Evolutionary conservation across 2,113 vertebrate species (phyloP), one percentile per base, ranked within the genome.

Genomic region (Cepphus grylle): DNA sequence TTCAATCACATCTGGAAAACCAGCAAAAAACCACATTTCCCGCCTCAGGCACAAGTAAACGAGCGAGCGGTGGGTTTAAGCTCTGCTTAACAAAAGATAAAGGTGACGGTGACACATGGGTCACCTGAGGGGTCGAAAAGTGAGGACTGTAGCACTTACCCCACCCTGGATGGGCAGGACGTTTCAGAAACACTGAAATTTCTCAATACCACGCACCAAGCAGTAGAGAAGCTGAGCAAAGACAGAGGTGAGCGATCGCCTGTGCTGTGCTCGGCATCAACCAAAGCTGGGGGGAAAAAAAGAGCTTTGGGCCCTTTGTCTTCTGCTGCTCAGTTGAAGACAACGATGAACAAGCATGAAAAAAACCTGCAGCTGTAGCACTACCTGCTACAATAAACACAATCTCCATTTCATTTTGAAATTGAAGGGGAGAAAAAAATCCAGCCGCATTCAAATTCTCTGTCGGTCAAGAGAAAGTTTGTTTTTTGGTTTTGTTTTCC

Each of bases 301-400:
- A 87, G 10, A 65, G 6, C 20, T n/a, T 53, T 6, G 15, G 23
- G n/a, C 12, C 20, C 36, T 53, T 47, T 36, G 15, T 43, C 47
- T 73, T 74, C 6, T 30, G 34, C 22, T 55, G 38, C 20, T 59
- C 14, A 34, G 22, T 1, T 86, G 59, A 89, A 81, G 49, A 27
- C 32, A 62, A 26, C 0, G 0, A 58, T 14, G 59, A 93, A 69
- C 10, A 63, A 49, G 15, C 0, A 12, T 2, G 7, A 84, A 70
- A 90, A 90, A 84, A 77, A 66, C 11, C 34, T 47, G 53, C 15
- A 42, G 45, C 40, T 49, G 36, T 5, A 87, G 52, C 22, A 65
- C 8, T 21, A 49, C 2, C 2, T 21, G 29, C 56, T 32, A 71
- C 72, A 73, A 58, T 23, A 81, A 71, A 67, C 11, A 61, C 14